Evolutionary conservation across 2,888 invertebrate genomes (phyloP), one percentile per base, ranked within the genome.

Genomic region (Xylota sylvarum): DNA sequence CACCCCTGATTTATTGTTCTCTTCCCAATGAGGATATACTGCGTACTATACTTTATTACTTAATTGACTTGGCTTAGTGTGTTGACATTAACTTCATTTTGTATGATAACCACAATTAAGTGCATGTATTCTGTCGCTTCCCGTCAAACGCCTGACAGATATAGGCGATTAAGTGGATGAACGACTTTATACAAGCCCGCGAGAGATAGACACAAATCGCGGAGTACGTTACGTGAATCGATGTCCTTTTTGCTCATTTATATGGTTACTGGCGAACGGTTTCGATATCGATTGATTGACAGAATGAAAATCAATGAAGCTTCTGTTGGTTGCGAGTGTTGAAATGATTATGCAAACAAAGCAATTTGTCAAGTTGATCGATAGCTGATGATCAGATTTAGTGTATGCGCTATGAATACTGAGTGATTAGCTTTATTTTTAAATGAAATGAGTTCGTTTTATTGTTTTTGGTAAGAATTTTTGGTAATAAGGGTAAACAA

Each of bases 361-460:
- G 72, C 65, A 23, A 84, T 80, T 80, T 84, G 79, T 85, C 80
- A 80, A 64, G 23, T 67, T 81, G 81, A 85, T 80, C 23, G 76
- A 70, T 58, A 72, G 58, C 12, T 58, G 80, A 76, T 80, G 64
- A 84, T 48, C 55, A 19, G 46, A 58, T 17, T 23, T 35, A 35
- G 35, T n/a, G 48, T 35, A 55, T 55, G 52, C 48, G 2, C 5
- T 30, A 12, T 60, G 79, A 74, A 79, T 83, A 50, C 32, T 37
- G 60, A 84, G 23, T 48, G 27, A 50, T 55, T 70, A 3, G 27
- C 9, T 10, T 60, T 10, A 9, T 27, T 78, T 78, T 23, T 65
- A 58, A 80, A 73, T 73, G 58, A 48, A 56, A 48, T 32, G 19
- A 9, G 7, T 46, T 56, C 52, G 37, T 6, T 19, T n/a, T n/a